These are phyloP conservation scores for Diplodus puntazzo DNA, from an alignment of 2,797 vertebrate genomes.

Conservation along the genomic window DNA sequence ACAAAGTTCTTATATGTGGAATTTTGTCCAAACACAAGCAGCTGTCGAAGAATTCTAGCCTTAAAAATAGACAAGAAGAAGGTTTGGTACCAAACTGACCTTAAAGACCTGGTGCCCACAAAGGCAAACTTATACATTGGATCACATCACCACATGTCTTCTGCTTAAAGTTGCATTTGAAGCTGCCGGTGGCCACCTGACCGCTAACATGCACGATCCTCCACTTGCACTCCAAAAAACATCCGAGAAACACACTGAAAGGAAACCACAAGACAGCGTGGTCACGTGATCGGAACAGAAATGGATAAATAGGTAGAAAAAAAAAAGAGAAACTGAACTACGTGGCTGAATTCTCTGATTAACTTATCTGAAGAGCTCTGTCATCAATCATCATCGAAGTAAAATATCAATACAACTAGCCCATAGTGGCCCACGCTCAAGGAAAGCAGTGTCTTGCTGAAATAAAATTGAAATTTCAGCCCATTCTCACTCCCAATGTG, in stretches of 20 bases:
- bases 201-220: not conserved
- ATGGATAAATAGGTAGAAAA: not conserved
- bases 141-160: not conserved
- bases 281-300: not conserved
- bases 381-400: not conserved
- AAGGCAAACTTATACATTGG: not conserved
- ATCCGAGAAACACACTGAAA: not conserved
- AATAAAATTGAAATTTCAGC: not conserved
- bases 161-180: not conserved
- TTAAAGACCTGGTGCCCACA: not conserved
- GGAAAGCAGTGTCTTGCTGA: not conserved
- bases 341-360: not conserved
- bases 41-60: not conserved
- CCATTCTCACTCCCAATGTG: too few species aligned
- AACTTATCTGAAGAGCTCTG: not conserved
- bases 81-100: not conserved
- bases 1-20: not conserved
- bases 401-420: not conserved
- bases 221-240: not conserved
- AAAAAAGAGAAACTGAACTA: not conserved
- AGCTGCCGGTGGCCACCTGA: not conserved
- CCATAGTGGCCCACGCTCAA: not conserved
- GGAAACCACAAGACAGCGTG: not conserved
- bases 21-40: not conserved
- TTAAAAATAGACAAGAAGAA: not conserved